A percentile compares a stretch with the other conserved stretches of the same genome.
These are phyloP conservation scores for Zeus faber DNA, from an alignment of 2,113 vertebrate genomes.

Conservation along the genomic window DNA sequence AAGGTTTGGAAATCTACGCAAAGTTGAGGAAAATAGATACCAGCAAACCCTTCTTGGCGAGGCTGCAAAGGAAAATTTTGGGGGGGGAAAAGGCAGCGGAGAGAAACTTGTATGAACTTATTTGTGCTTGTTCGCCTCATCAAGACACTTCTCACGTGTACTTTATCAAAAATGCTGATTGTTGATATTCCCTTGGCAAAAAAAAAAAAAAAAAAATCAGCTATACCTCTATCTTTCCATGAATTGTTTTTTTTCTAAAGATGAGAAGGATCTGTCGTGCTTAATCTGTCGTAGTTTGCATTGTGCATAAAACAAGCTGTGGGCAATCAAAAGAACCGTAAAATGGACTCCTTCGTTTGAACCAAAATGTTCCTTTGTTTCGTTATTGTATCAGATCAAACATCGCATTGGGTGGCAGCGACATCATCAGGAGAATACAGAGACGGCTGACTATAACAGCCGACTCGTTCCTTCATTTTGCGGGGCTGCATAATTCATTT, in stretches of 20 bases:
- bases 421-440: neutral
- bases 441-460: neutral
- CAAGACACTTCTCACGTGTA: constrained; percentile 33
- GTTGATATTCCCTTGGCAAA: constrained; percentile 29
- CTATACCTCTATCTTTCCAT: neutral
- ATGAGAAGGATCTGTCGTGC: constrained; percentile 40
- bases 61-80: constrained; percentile 20
- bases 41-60: constrained; percentile 48
- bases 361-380: constrained; percentile 39
- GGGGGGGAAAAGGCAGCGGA: neutral
- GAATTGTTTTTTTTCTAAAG: constrained; percentile 42
- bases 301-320: constrained; percentile 47
- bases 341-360: constrained; percentile 40
- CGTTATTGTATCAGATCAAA: constrained; percentile 44
- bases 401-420: too few relatives aligned
- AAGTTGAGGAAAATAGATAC: constrained; percentile 39
- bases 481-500: constrained; percentile 38
- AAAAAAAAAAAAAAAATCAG: constrained; percentile 2
- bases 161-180: constrained; percentile 17
- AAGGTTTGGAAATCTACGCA: constrained; percentile 7
- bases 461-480: constrained; percentile 36
- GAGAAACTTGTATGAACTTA: constrained; percentile 27
- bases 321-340: constrained; percentile 24
- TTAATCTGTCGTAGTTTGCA: constrained; percentile 52
- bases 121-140: constrained; percentile 51